Evolutionary conservation across 2,888 invertebrate genomes (phyloP).

Genomic region (Melanostoma mellinum): DNA sequence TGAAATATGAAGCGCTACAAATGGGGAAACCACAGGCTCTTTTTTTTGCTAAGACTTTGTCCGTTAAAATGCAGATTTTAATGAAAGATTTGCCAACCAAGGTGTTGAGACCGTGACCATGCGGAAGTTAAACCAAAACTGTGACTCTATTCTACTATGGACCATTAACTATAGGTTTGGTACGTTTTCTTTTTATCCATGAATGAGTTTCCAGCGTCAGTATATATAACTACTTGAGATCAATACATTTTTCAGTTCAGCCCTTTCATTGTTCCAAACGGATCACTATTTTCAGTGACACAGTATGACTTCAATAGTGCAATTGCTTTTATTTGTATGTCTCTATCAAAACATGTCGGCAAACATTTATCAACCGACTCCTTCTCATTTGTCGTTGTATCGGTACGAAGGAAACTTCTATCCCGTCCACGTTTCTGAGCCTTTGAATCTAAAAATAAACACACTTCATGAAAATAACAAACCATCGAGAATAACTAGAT

Average conservation of each 20-base stretch:
- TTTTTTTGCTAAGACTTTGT: conserved; percentile 32
- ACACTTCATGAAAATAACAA: conserved; percentile 1
- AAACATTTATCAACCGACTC: background rate
- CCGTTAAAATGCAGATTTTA: conserved; percentile 69
- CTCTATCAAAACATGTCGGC: conserved; percentile 20
- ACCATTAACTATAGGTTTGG: conserved; percentile 36
- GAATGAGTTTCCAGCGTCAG: conserved; percentile 24
- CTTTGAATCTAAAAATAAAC: conserved; percentile 2
- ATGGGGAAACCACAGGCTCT: conserved; percentile 17
- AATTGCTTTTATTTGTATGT: conserved; percentile 25
- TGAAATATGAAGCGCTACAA: background rate
- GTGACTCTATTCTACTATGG: conserved; percentile 31
- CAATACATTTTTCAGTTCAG: conserved; percentile 50
- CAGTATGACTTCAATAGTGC: conserved; percentile 48
- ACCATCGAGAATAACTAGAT: background rate
- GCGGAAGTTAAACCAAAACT: conserved; percentile 61
- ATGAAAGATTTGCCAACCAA: conserved; percentile 53
- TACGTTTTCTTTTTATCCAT: conserved; percentile 25
- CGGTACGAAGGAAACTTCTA: conserved; percentile 64
- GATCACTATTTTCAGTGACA: conserved; percentile 6
- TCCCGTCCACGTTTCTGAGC: conserved; percentile 29
- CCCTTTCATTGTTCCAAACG: conserved; percentile 36
- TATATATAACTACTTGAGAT: conserved; percentile 50
- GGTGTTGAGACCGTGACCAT: conserved; percentile 64
- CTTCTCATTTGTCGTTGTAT: conserved; percentile 28